phyloP scores from a whole-genome alignment of 2,113 vertebrate species.

The Catagonus wagneri region DNA sequence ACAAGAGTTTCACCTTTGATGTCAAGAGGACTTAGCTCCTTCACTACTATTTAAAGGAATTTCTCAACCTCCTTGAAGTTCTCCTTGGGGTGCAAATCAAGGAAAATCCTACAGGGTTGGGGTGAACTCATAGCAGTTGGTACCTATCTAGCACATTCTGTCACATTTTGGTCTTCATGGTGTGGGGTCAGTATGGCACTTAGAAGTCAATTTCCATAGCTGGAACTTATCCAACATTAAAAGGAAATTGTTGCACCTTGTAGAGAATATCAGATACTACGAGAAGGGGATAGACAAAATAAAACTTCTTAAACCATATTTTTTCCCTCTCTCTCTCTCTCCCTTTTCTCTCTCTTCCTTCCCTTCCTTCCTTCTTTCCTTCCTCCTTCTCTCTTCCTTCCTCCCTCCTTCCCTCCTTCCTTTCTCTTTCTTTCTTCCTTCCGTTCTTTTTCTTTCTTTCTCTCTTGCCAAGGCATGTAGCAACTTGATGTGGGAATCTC shows the following conservation, averaged over 20 bases:
- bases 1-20: neutral
- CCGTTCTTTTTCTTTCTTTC: too few relatives aligned
- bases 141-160: neutral
- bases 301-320: too few relatives aligned
- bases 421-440: too few relatives aligned
- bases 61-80: neutral
- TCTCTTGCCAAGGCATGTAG: too few relatives aligned
- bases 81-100: neutral
- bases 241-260: neutral
- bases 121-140: neutral
- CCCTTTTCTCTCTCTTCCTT: too few relatives aligned
- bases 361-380: too few relatives aligned
- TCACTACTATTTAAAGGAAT: neutral
- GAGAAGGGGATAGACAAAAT: neutral
- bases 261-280: neutral
- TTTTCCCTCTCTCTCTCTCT: too few relatives aligned
- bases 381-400: too few relatives aligned
- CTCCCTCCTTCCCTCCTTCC: too few relatives aligned
- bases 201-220: neutral
- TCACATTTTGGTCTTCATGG: neutral
- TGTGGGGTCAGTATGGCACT: neutral
- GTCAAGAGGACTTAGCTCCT: neutral
- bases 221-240: neutral
- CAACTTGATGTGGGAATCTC: too few relatives aligned
- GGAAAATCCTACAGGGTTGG: too few relatives aligned